Percentiles rank a stretch among this genome's conserved stretches.
These are phyloP conservation scores for Anniella stebbinsi DNA, from an alignment of 2,797 vertebrate species.

Conservation along the genomic window DNA sequence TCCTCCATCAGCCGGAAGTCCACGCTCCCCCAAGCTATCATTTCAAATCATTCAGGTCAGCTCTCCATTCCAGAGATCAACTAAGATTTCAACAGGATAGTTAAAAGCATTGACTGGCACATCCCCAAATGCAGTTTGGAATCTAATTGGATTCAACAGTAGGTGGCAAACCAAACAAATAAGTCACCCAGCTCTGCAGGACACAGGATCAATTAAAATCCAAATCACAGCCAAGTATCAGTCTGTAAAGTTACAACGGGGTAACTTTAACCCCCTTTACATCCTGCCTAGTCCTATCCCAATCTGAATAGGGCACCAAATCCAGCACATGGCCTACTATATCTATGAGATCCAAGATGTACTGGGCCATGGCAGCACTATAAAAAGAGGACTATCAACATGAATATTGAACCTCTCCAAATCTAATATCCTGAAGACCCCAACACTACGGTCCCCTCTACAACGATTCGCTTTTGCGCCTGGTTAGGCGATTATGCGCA, in stretches of 20 bases:
- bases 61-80: neutral
- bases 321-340: neutral
- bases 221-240: neutral
- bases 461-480: too few relatives aligned
- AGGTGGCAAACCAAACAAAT: neutral
- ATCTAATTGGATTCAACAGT: neutral
- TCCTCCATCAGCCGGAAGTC: too few relatives aligned
- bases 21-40: too few relatives aligned
- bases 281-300: neutral
- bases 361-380: neutral
- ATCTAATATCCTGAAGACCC: neutral
- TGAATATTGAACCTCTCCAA: neutral
- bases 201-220: neutral
- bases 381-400: neutral
- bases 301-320: neutral
- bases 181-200: neutral
- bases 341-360: neutral
- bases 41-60: neutral
- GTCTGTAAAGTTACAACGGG: neutral
- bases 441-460: too few relatives aligned
- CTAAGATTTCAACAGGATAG: neutral
- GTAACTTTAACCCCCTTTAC: neutral
- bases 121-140: neutral
- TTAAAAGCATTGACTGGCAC: neutral
- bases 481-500: too few relatives aligned